Conservation (phyloP, 1,140 invertebrate genomes). For the Dinothrombium tinctorium region DNA sequence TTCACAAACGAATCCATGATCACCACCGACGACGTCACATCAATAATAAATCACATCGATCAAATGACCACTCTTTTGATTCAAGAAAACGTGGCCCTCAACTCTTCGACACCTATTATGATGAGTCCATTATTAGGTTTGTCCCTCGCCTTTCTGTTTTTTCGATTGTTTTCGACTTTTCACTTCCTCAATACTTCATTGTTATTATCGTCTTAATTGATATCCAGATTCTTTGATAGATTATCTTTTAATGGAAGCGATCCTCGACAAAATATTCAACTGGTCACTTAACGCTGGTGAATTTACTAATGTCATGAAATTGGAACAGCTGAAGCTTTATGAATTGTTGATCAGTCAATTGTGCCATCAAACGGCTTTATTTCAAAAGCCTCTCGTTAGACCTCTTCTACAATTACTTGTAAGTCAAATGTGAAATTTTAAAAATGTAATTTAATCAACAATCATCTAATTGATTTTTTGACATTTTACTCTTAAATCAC, state of each 20-base stretch:
- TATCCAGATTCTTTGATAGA: conserved; percentile 17
- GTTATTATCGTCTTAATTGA: not conserved
- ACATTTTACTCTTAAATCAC: too few relatives aligned
- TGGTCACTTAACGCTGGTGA: conserved; percentile 25
- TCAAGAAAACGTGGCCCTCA: conserved; percentile 37
- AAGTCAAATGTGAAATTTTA: too few relatives aligned
- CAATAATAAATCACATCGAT: conserved; percentile 71
- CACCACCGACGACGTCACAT: conserved; percentile 49
- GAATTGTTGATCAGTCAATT: conserved; percentile 46
- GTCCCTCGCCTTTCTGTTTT: not conserved
- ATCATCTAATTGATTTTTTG: too few relatives aligned
- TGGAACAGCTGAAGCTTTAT: conserved; percentile 59
- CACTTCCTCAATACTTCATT: not conserved
- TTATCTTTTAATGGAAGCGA: conserved; percentile 24
- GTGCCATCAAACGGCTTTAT: too few relatives aligned
- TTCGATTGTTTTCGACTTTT: not conserved
- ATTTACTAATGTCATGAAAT: conserved; percentile 40
- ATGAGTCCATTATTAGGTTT: conserved; percentile 1
- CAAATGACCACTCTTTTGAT: conserved; percentile 71
- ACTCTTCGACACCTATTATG: conserved; percentile 34
- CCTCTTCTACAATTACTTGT: too few relatives aligned
- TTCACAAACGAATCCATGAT: conserved; percentile 7
- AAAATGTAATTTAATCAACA: too few relatives aligned
- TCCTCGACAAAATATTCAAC: conserved; percentile 26
- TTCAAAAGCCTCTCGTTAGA: too few relatives aligned